Evolutionary conservation across 92 coral and sea anemone genomes (phyloP), one percentile per base, ranked within the genome.

Genomic region (Muricea muricata): DNA sequence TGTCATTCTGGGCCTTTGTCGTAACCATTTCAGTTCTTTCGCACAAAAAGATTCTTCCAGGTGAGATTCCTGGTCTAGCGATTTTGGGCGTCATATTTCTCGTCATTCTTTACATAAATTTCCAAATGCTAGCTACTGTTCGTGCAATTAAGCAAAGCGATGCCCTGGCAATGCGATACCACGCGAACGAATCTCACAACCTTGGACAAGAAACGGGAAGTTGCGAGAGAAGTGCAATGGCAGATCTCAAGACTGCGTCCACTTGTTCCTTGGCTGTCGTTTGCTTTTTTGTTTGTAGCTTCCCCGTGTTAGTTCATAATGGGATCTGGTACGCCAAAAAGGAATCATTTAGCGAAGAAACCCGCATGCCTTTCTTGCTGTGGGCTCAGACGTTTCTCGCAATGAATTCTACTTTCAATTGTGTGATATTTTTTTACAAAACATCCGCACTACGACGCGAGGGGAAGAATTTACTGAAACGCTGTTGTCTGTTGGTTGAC

Each of bases 391-490:
- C 80, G 12, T 34, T 75, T 14, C 32, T 48, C 4, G 7, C 80
- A 24, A 52, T 52, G 63, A 75, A 75, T 31, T 75, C 80, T 0
- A 75, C 80, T 13, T 75, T 75, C 20, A 75, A 75, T 23, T 75
- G 80, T 33, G 29, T 75, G 61, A 75, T 75, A 12, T 75, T 75
- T 46, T 75, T 75, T 20, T 75, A 58, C 34, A 47, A 48, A 25
- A 75, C 54, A 17, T 26, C 54, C 1, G 26, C 63, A 1, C 31
- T 75, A 13, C 80, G 80, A 1, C 24, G 32, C 3, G 80, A 75
- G 21, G 80, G 80, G 29, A 52, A 24, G 65, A 75, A 75, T n/a
- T 1, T 75, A 20, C 79, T 73, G 1, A 39, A 11, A 34, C 46
- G 50, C 7, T 68, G 41, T 33, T 7, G 35, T 24, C 71, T 65